These are phyloP conservation scores for Lysandra bellargus DNA, from an alignment of 2,888 invertebrate genomes.

Conservation along the genomic window DNA sequence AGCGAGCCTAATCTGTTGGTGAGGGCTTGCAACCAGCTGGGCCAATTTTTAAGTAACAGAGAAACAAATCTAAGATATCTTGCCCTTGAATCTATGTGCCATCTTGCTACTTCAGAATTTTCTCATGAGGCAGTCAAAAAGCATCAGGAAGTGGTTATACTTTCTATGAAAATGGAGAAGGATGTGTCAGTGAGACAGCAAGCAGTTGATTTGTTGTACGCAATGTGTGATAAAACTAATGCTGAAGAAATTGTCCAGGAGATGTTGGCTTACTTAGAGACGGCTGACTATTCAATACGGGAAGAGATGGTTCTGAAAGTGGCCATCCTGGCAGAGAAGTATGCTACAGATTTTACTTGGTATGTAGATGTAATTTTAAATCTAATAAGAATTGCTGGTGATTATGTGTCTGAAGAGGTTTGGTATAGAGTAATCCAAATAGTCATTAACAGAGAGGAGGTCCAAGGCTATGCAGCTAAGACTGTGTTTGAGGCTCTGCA, in stretches of 20 bases:
- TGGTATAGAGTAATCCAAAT: slow-evolving; percentile 99
- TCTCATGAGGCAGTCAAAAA: slow-evolving; percentile 99
- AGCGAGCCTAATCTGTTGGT: slow-evolving; percentile 98
- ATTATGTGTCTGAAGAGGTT: slow-evolving; percentile 99
- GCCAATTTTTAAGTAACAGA: slow-evolving; percentile 97
- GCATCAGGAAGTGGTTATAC: slow-evolving; percentile 99
- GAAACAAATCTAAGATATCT: slow-evolving; percentile 99
- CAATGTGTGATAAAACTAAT: slow-evolving; percentile 99
- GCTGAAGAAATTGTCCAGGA: slow-evolving; percentile 99
- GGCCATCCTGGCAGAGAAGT: slow-evolving; percentile 99
- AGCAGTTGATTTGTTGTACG: slow-evolving; percentile 98
- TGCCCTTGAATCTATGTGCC: slow-evolving; percentile 99
- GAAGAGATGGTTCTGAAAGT: slow-evolving; percentile 99
- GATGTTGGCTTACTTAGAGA: slow-evolving; percentile 99
- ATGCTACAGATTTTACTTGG: slow-evolving; percentile 99
- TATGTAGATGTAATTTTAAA: slow-evolving; percentile 98
- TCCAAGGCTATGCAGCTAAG: slow-evolving; percentile 99
- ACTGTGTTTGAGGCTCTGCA: slow-evolving; percentile 99
- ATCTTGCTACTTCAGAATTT: slow-evolving; percentile 98
- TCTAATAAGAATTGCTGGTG: slow-evolving; percentile 99
- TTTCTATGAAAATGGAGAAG: slow-evolving; percentile 99
- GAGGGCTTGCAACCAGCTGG: slow-evolving; percentile 98
- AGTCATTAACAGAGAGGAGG: slow-evolving; percentile 99
- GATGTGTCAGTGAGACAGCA: slow-evolving; percentile 99
- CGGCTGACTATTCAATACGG: slow-evolving; percentile 99